Base-by-base conservation (phyloP, 2,797 vertebrate species). In the Enteromius unitaeniatus region DNA sequence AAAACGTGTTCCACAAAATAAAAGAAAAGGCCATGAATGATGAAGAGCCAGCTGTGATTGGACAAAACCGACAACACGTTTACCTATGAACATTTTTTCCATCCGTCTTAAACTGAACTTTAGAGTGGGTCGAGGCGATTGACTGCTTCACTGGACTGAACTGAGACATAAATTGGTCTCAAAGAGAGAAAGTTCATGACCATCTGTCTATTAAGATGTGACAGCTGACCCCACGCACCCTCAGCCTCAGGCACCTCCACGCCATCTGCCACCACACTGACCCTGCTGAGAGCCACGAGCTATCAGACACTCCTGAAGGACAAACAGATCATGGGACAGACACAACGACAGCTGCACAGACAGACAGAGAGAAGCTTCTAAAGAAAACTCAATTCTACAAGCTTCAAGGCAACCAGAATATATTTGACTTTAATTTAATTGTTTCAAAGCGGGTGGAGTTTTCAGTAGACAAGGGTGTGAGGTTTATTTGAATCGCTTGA, bases 201-300 rank as follows among this genome's bases (percentile, higher is more conserved):
- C 87, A 88, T 88, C 87, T 88, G 87, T 78, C 76, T 78, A 73
- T 69, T 75, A 73, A 86, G 82, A 86, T 79, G 74, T 86, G 82
- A 86, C 83, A 88, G 82, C 81, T 78, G 84, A 88, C 82, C 64
- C 51, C 79, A 87, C 28, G 60, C 83, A 84, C 83, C 55, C 79
- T 62, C 42, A 75, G 69, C 76, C 79, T 58, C 73, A 45, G 49
- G 83, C 69, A 78, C 69, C 60, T 51, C 47, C 58, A 72, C 2
- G 64, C 87, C 87, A 88, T 88, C 87, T 88, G 87, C 85, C 79
- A 60, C 45, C 69, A 73, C 55, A 67, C 55, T 70, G 82, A 84
- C 82, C 84, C 87, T 73, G 76, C 87, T 88, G 87, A 68, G 82
- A 84, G 31, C 83, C 81, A 82, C 47, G 15, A 67, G 72, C 60